A percentile compares a stretch with the other conserved stretches of the same genome.
These are phyloP conservation scores for Hyposmocoma kahamanoa DNA, from an alignment of 1,140 invertebrate species.

Conservation along the genomic window DNA sequence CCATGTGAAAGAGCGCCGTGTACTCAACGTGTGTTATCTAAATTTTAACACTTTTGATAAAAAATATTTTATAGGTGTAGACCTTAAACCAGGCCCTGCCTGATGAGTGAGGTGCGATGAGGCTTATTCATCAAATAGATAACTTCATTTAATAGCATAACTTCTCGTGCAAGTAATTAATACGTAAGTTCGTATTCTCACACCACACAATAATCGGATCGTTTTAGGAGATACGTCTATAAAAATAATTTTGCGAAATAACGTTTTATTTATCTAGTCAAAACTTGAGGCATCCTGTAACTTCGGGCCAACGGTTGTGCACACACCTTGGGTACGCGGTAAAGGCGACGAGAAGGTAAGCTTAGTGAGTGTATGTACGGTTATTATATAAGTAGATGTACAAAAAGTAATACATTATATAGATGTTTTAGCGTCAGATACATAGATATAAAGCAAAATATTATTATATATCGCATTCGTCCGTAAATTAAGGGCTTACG, in stretches of 20 bases:
- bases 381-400: conserved; percentile 73
- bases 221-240: too few relatives aligned
- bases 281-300: conserved; percentile 14
- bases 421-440: conserved; percentile 74
- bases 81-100: background rate
- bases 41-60: conserved; percentile 19
- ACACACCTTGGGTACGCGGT: conserved; percentile 57
- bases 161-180: too few relatives aligned
- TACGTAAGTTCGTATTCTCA: too few relatives aligned
- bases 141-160: too few relatives aligned
- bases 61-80: too few relatives aligned
- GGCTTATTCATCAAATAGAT: too few relatives aligned
- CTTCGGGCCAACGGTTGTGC: conserved; percentile 23
- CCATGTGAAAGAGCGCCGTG: conserved; percentile 39
- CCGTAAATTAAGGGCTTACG: conserved; percentile 71
- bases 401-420: conserved; percentile 74
- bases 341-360: conserved; percentile 47
- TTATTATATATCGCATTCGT: conserved; percentile 74
- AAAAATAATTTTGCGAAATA: too few relatives aligned
- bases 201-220: too few relatives aligned
- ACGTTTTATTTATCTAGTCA: conserved; percentile 49
- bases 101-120: too few relatives aligned
- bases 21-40: conserved; percentile 49
- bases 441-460: conserved; percentile 73
- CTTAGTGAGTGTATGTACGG: conserved; percentile 71